Base-by-base conservation (phyloP, 2,888 invertebrate species). In the Athripsodes cinereus region DNA sequence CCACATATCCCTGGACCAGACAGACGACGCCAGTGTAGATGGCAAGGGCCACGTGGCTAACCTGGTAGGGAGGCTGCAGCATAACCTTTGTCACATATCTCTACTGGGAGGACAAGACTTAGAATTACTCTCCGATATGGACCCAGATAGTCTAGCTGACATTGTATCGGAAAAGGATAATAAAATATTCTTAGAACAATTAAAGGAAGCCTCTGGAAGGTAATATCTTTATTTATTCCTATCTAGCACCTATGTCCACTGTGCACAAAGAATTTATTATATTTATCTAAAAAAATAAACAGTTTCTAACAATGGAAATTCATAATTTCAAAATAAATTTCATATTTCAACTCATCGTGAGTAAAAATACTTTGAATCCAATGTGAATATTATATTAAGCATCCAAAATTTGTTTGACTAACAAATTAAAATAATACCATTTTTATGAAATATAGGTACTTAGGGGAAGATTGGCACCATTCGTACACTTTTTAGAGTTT, bases 101-200 rank as follows among this genome's bases (percentile, higher is more conserved):
- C 77, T 92, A 57, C 82, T 92, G 62, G 90, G 90, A 61, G 92
- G 90, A 61, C 87, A 88, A 63, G 92, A 92, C 69, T 75, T 92
- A 70, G 92, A 93, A 69, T 79, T 91, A 20, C 76, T 92, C 47
- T 90, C 91, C 60, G 91, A 92, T 69, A 92, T 92, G 92, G 92
- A 92, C 74, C 92, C 92, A 6, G 91, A 92, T 65, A 90, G 90
- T 63, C 79, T 92, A 67, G 87, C 88, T 58, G 92, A 92, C 69
- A 88, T 92, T 68, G 86, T 88, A 26, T 83, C 84, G 52, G 85
- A 84, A 67, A 84, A 83, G 70, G 87, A 84, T 65, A 85, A 86
- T 70, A 84, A 84, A 70, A 83, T 86, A 66, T 92, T 92, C 70
- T 73, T 89, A 68, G 88, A 88, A 70, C 88, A 88, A 72, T 78